phyloP scores from a whole-genome alignment of 2,113 vertebrate genomes.

The Aegotheles bennettii region DNA sequence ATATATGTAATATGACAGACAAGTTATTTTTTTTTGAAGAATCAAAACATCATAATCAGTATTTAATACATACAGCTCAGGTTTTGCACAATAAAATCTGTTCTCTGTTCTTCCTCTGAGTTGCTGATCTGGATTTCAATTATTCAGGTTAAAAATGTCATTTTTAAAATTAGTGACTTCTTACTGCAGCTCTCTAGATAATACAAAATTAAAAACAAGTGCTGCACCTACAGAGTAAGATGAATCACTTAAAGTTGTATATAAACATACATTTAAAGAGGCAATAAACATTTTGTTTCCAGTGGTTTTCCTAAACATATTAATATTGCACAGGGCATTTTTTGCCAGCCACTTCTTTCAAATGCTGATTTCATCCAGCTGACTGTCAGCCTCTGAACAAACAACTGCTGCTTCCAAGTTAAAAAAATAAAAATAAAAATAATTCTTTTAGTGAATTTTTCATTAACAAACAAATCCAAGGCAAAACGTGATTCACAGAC shows the following conservation, averaged over 20 bases:
- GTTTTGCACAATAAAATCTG: constrained; percentile 4
- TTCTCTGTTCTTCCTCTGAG: background rate
- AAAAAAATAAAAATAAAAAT: background rate
- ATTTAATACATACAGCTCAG: background rate
- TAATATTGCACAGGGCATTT: constrained; percentile 24
- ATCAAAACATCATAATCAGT: background rate
- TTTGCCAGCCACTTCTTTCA: constrained; percentile 25
- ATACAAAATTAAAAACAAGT: constrained; percentile 33
- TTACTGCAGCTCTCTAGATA: constrained; percentile 23
- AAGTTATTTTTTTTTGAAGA: background rate
- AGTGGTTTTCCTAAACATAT: constrained; percentile 48
- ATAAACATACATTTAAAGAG: constrained; percentile 5
- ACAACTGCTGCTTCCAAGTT: background rate
- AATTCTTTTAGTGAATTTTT: background rate
- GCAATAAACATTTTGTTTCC: constrained; percentile 44
- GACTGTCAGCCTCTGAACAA: constrained; percentile 8
- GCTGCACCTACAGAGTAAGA: background rate
- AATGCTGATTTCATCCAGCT: background rate
- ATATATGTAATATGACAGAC: background rate
- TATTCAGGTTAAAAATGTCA: background rate
- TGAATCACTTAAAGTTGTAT: constrained; percentile 27
- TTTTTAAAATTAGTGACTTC: constrained; percentile 10
- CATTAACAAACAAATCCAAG: background rate
- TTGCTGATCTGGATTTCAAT: constrained; percentile 12
- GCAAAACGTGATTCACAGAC: background rate